Percentiles rank a stretch among this genome's conserved stretches.
Conservation (phyloP, 2,113 vertebrate genomes). For the Neotoma lepida region DNA sequence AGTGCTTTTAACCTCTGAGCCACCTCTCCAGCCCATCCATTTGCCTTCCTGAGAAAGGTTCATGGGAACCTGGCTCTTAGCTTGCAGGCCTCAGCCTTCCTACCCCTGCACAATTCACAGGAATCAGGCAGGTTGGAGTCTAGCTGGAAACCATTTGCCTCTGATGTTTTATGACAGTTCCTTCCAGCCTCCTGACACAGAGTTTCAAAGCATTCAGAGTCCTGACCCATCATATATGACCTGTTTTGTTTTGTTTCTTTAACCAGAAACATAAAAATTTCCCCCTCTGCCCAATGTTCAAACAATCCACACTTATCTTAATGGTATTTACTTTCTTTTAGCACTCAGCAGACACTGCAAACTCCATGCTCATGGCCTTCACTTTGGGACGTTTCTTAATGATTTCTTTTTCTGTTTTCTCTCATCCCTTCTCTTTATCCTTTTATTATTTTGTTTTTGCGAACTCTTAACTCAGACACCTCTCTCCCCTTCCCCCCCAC, state of each 20-base stretch:
- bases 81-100: neutral
- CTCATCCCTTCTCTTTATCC: neutral
- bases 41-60: neutral
- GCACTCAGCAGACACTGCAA: neutral
- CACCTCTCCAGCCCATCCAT: too few relatives aligned
- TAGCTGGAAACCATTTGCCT: neutral
- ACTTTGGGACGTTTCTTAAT: neutral
- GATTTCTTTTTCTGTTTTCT: neutral
- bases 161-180: neutral
- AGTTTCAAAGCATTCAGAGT: neutral
- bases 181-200: neutral
- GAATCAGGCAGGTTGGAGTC: neutral
- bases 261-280: neutral
- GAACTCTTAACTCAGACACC: neutral
- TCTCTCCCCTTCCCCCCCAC: accelerated
- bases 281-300: neutral
- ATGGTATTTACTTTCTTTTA: neutral
- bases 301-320: neutral
- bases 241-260: neutral
- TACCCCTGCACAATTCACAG: neutral
- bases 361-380: neutral
- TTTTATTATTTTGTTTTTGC: neutral
- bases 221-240: neutral
- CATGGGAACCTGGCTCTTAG: neutral
- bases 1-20: too few relatives aligned